Conservation (phyloP, 2,888 invertebrate genomes). For the Teleiodes luculella region DNA sequence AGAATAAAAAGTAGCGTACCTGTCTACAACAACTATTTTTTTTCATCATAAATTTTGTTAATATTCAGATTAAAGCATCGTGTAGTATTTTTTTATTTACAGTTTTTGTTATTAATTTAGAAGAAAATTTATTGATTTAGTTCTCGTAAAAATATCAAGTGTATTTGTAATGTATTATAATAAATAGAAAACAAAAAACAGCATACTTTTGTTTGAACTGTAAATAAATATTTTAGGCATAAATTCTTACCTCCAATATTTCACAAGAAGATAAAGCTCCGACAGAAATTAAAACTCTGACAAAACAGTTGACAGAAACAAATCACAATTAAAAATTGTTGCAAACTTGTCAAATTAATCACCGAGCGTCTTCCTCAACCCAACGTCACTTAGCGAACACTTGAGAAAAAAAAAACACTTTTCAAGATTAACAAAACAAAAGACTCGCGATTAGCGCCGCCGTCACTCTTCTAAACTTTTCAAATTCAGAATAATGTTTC, state of each 20-base stretch:
- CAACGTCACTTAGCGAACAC: conserved; percentile 15
- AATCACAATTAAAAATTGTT: conserved; percentile 17
- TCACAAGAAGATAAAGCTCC: not conserved
- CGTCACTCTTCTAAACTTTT: conserved; percentile 13
- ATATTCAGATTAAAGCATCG: no score
- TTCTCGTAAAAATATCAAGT: no score
- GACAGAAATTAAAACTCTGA: conserved; percentile 10
- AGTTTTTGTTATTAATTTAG: no score
- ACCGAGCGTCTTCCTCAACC: conserved; percentile 9
- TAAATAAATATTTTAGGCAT: no score
- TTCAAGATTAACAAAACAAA: conserved; percentile 15
- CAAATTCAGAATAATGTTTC: conserved; percentile 6
- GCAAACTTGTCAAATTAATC: conserved; percentile 17
- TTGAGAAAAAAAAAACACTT: conserved; percentile 12
- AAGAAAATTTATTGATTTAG: no score
- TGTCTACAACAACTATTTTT: no score
- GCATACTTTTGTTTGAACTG: no score
- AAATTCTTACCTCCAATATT: not conserved
- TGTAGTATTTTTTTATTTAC: no score
- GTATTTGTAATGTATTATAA: no score
- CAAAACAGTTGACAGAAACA: conserved; percentile 8
- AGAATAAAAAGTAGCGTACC: no score
- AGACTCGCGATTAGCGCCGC: conserved; percentile 5
- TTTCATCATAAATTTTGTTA: no score
- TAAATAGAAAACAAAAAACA: no score